Conservation (phyloP, 1,140 invertebrate species). For the Drosophila arawakana region DNA sequence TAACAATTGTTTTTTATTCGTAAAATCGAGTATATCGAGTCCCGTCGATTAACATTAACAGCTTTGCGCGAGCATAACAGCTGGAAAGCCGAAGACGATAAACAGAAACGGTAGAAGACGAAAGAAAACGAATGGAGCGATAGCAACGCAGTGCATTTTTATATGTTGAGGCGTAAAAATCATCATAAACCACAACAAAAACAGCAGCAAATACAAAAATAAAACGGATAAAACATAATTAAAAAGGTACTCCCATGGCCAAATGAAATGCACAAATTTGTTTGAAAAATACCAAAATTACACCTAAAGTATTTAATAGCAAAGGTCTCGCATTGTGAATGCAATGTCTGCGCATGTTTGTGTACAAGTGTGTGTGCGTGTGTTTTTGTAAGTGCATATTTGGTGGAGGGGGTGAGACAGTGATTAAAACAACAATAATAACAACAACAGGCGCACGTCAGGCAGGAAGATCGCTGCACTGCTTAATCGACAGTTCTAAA, state of each 20-base stretch:
- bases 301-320: conserved; percentile 39
- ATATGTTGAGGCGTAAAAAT: conserved; percentile 50
- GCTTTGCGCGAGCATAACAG: conserved; percentile 21
- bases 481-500: conserved; percentile 12
- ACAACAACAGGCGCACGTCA: conserved; percentile 34
- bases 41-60: background rate
- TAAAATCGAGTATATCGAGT: too few relatives aligned
- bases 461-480: conserved; percentile 16
- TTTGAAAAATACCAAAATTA: conserved; percentile 32
- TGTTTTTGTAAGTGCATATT: conserved; percentile 15
- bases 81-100: conserved; percentile 34
- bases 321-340: conserved; percentile 36
- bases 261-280: conserved; percentile 32
- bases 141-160: conserved; percentile 53
- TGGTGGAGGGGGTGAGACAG: conserved; percentile 23
- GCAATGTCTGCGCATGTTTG: conserved; percentile 36
- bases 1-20: too few relatives aligned
- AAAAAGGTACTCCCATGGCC: conserved; percentile 39
- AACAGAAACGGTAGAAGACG: conserved; percentile 34
- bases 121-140: conserved; percentile 51
- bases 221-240: conserved; percentile 48
- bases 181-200: conserved; percentile 43
- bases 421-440: conserved; percentile 44
- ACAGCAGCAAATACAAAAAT: conserved; percentile 24
- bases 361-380: conserved; percentile 4